Evolutionary conservation across 2,888 invertebrate species (phyloP).

Genomic region (Seladonia tumulorum): DNA sequence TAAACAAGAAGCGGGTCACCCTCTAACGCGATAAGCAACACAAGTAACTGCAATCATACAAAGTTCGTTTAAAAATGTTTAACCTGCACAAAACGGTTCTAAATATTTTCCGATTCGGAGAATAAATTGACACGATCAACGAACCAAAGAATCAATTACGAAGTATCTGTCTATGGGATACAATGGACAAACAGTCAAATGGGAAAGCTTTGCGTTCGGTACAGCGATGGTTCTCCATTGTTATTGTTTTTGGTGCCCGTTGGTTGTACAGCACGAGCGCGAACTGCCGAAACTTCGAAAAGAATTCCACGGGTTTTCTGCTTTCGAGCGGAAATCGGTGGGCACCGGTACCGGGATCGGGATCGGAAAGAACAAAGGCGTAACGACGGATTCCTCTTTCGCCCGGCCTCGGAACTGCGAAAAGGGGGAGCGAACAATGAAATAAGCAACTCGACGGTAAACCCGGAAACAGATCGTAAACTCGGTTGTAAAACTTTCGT

Average conservation of each 20-base stretch:
- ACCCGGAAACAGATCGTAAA: conserved; percentile 47
- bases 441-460: conserved; percentile 56
- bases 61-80: neutral
- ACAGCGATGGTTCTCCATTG: neutral
- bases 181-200: neutral
- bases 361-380: conserved; percentile 28
- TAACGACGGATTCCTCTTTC: conserved; percentile 20
- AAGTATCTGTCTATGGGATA: neutral
- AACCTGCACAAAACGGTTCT: neutral
- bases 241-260: neutral
- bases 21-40: neutral
- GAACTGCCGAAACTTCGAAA: neutral
- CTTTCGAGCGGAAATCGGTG: conserved; percentile 20
- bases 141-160: neutral
- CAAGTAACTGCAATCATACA: neutral
- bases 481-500: conserved; percentile 46
- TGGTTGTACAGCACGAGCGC: neutral
- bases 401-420: conserved; percentile 6
- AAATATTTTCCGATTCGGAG: neutral
- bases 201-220: neutral
- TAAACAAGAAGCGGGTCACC: too few relatives aligned
- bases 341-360: neutral
- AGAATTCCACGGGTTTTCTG: conserved; percentile 6
- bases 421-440: conserved; percentile 48
- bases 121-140: neutral